Evolutionary conservation across 2,888 invertebrate species (phyloP).

Genomic region (Griposia aprilina): DNA sequence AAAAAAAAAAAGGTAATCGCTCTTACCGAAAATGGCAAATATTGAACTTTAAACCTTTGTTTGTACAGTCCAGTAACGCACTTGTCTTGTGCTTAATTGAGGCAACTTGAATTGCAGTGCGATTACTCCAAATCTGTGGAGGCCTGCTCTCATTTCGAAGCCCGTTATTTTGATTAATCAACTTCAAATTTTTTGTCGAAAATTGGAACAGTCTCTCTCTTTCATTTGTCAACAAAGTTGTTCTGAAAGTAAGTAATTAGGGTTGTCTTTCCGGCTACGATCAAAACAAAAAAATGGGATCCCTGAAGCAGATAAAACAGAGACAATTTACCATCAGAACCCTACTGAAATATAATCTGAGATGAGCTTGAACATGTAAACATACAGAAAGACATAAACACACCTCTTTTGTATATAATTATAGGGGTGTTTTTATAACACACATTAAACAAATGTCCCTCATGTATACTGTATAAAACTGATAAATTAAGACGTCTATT

Average conservation of each 20-base stretch:
- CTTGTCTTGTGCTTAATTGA: constrained; percentile 33
- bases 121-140: constrained; percentile 27
- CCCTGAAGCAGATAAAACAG: background rate
- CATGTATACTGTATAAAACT: constrained; percentile 38
- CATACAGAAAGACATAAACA: background rate
- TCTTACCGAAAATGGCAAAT: constrained; percentile 1
- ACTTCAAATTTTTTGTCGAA: constrained; percentile 24
- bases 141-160: constrained; percentile 45
- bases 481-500: constrained; percentile 37
- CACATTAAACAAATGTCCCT: constrained; percentile 27
- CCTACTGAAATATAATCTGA: constrained; percentile 10
- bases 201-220: constrained; percentile 27
- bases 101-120: constrained; percentile 28
- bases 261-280: constrained; percentile 3
- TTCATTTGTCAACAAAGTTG: constrained; percentile 9
- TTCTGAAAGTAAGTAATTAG: constrained; percentile 28
- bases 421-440: constrained; percentile 41
- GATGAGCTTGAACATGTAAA: constrained; percentile 14
- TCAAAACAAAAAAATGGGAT: background rate
- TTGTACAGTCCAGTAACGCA: constrained; percentile 12
- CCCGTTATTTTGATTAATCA: constrained; percentile 55
- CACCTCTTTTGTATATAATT: constrained; percentile 36
- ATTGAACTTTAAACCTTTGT: constrained; percentile 30
- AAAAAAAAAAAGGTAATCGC: background rate
- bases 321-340: background rate